Conservation (phyloP, 2,888 invertebrate genomes). For the Congeria kusceri region DNA sequence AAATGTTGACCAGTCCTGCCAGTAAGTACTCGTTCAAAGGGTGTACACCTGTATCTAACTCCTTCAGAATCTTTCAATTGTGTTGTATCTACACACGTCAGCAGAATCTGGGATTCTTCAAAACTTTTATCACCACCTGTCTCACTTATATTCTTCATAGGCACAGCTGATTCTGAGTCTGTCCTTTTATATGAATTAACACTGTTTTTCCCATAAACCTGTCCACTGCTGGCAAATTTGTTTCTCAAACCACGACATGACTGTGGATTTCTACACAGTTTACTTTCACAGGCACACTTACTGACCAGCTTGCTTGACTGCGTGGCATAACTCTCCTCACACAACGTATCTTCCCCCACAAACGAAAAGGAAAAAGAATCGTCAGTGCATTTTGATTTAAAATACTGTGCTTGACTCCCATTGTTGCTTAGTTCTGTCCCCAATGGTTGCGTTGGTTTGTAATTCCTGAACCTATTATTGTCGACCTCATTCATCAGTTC, state of each 20-base stretch:
- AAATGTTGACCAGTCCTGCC: conserved; percentile 3
- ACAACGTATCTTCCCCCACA: conserved; percentile 36
- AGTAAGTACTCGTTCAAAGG: conserved; percentile 24
- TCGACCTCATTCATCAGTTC: neutral
- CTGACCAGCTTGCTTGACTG: too few relatives aligned
- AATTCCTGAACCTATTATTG: conserved; percentile 14
- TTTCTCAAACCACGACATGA: too few relatives aligned
- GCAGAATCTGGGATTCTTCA: too few relatives aligned
- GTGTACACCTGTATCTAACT: conserved; percentile 49
- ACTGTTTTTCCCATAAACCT: too few relatives aligned
- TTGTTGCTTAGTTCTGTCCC: conserved; percentile 4
- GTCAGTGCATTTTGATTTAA: too few relatives aligned
- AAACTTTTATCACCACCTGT: too few relatives aligned
- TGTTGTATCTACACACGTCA: conserved; percentile 33
- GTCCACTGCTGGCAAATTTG: too few relatives aligned
- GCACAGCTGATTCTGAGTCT: too few relatives aligned
- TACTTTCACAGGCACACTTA: too few relatives aligned
- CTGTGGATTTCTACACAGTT: too few relatives aligned
- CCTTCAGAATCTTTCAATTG: conserved; percentile 46
- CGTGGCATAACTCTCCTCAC: conserved; percentile 1
- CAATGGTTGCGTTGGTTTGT: conserved; percentile 45
- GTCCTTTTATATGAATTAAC: too few relatives aligned
- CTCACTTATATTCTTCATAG: too few relatives aligned
- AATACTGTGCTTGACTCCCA: conserved; percentile 8
- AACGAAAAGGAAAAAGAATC: conserved; percentile 42